A percentile compares a stretch with the other conserved stretches of the same genome.
These are phyloP conservation scores for Heliconius nattereri DNA, from an alignment of 1,140 invertebrate species.

Conservation along the genomic window DNA sequence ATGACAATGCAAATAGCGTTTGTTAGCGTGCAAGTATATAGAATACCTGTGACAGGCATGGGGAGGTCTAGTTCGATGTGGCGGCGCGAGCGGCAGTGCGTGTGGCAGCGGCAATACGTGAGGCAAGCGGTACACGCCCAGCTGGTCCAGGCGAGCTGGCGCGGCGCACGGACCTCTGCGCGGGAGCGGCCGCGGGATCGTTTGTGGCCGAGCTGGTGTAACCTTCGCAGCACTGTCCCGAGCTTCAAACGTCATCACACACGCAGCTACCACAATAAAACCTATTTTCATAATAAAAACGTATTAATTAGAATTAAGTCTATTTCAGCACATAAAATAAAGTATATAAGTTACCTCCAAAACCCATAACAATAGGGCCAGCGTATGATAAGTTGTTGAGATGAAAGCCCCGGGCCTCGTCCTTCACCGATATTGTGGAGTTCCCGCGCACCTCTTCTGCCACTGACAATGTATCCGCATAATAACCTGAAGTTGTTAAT, in stretches of 20 bases:
- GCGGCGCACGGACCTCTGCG: slow-evolving; percentile 68
- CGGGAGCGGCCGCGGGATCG: slow-evolving; percentile 81
- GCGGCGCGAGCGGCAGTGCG: slow-evolving; percentile 72
- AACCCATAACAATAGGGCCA: slow-evolving; percentile 95
- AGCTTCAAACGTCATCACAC: slow-evolving; percentile 97
- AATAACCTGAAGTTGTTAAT: slow-evolving; percentile 84
- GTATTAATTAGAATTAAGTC: background rate
- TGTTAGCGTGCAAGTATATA: background rate
- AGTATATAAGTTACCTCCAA: slow-evolving; percentile 85
- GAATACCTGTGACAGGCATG: slow-evolving; percentile 83
- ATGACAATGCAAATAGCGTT: background rate
- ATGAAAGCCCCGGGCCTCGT: slow-evolving; percentile 90
- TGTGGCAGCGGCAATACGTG: slow-evolving; percentile 79
- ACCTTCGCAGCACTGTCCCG: slow-evolving; percentile 93
- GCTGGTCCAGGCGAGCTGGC: slow-evolving; percentile 78
- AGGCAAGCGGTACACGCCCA: slow-evolving; percentile 84
- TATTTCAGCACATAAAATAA: background rate
- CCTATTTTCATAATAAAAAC: slow-evolving; percentile 77
- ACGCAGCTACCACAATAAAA: slow-evolving; percentile 95
- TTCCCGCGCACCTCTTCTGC: slow-evolving; percentile 89
- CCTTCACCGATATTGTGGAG: slow-evolving; percentile 88
- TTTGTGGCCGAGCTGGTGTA: slow-evolving; percentile 88
- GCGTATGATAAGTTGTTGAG: slow-evolving; percentile 95
- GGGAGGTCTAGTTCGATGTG: slow-evolving; percentile 65
- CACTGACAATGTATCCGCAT: slow-evolving; percentile 90